Conservation (phyloP, 2,113 vertebrate species). For the Microcebus griseorufus region DNA sequence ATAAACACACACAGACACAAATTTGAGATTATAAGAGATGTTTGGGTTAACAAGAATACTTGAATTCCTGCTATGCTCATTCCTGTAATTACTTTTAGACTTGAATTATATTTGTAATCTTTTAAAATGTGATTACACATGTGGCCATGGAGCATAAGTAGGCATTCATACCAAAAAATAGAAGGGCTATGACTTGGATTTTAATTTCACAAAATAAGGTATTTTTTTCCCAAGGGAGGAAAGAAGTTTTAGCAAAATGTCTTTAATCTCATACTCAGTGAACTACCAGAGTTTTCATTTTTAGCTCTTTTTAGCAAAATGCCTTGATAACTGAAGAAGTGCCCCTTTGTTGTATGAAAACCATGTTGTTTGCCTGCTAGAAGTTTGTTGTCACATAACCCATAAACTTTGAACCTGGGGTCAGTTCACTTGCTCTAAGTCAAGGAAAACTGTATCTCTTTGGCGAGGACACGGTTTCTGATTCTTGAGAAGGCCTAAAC, state of each 20-base stretch:
- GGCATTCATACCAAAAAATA: background rate
- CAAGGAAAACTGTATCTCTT: background rate
- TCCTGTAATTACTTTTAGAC: background rate
- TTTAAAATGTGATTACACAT: conserved; percentile 24
- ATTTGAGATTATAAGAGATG: background rate
- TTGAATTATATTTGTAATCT: background rate
- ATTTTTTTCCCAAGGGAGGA: background rate
- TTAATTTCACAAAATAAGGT: conserved; percentile 25
- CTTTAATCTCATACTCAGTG: background rate
- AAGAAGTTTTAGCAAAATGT: background rate
- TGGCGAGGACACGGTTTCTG: background rate
- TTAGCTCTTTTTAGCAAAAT: conserved; percentile 29
- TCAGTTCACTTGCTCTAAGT: background rate
- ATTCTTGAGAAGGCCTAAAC: background rate
- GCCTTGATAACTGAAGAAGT: background rate
- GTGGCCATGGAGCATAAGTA: background rate
- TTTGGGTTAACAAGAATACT: background rate
- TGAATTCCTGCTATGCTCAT: background rate
- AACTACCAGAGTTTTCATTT: background rate
- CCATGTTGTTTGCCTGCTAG: background rate
- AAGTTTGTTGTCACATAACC: background rate
- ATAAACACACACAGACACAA: background rate
- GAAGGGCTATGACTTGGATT: background rate
- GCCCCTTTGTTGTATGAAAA: background rate
- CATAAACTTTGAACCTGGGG: background rate